Evolutionary conservation across 2,113 vertebrate genomes (phyloP).

Genomic region (Periophthalmus modestus): DNA sequence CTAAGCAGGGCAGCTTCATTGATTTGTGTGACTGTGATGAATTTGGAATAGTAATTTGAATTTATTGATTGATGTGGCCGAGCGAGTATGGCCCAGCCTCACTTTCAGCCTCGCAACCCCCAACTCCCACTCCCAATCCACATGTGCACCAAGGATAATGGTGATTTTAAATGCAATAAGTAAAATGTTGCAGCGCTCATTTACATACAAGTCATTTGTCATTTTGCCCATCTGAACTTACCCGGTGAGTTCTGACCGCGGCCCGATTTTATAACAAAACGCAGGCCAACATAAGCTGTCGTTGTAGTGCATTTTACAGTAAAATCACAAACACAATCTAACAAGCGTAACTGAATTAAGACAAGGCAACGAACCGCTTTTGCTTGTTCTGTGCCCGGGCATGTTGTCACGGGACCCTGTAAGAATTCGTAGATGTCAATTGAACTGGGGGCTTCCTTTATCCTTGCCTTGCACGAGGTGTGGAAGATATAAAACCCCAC

Average conservation of each 20-base stretch:
- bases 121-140: slow-evolving; percentile 67
- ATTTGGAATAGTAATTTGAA: slow-evolving; percentile 93
- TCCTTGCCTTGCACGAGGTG: slow-evolving; percentile 67
- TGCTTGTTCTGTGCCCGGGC: background rate
- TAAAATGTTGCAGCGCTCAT: slow-evolving; percentile 70
- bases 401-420: slow-evolving; percentile 31
- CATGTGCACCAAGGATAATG: slow-evolving; percentile 74
- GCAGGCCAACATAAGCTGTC: background rate
- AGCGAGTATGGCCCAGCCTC: slow-evolving; percentile 74
- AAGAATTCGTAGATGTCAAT: slow-evolving; percentile 38
- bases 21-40: slow-evolving; percentile 88
- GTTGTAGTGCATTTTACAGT: background rate
- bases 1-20: slow-evolving; percentile 83
- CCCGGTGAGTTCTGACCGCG: slow-evolving; percentile 16
- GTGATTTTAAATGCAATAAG: slow-evolving; percentile 76
- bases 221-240: slow-evolving; percentile 50
- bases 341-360: slow-evolving; percentile 6
- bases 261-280: slow-evolving; percentile 15
- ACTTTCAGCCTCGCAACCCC: slow-evolving; percentile 70
- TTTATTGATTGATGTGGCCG: slow-evolving; percentile 87
- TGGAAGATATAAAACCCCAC: slow-evolving; percentile 80
- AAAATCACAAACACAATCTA: background rate
- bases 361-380: slow-evolving; percentile 1
- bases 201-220: slow-evolving; percentile 75
- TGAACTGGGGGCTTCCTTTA: slow-evolving; percentile 47